phyloP scores from a whole-genome alignment of 2,797 vertebrate species.

The Anolis apletophallus region DNA sequence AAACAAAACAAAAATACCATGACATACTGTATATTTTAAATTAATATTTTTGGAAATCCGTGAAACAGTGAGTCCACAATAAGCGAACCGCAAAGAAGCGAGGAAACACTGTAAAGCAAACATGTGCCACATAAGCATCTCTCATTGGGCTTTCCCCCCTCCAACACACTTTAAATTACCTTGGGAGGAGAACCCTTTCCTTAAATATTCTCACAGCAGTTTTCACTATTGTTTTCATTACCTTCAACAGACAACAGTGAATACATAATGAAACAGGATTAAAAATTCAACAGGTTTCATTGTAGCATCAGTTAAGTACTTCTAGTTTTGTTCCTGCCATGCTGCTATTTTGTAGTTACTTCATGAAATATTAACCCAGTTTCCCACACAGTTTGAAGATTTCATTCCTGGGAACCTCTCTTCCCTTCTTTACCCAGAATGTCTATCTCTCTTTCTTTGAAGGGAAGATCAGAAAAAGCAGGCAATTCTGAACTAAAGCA shows the following conservation, averaged over 20 bases:
- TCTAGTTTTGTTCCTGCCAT: conserved; percentile 43
- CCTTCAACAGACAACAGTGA: conserved; percentile 15
- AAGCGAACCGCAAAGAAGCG: no score
- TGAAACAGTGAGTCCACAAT: no score
- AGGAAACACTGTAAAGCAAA: no score
- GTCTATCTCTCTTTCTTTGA: conserved; percentile 26
- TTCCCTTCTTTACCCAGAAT: conserved; percentile 40
- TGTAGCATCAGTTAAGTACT: conserved; percentile 39
- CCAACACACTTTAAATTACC: conserved; percentile 37
- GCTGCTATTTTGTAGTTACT: conserved; percentile 50
- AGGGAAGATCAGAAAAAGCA: conserved; percentile 28
- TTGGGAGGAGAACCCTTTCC: conserved; percentile 24
- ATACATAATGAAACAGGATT: conserved; percentile 19
- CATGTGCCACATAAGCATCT: not conserved
- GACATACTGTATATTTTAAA: no score
- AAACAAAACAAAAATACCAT: no score
- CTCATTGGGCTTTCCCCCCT: not conserved
- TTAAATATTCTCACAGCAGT: conserved; percentile 34
- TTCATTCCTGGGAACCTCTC: conserved; percentile 3
- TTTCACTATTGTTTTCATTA: conserved; percentile 34
- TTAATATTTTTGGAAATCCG: no score
- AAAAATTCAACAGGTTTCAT: conserved; percentile 24
- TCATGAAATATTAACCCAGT: conserved; percentile 39
- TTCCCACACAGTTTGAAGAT: conserved; percentile 36
- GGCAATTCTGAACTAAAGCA: conserved; percentile 19